phyloP scores from a whole-genome alignment of 2,797 vertebrate genomes.

The Trachurus trachurus region DNA sequence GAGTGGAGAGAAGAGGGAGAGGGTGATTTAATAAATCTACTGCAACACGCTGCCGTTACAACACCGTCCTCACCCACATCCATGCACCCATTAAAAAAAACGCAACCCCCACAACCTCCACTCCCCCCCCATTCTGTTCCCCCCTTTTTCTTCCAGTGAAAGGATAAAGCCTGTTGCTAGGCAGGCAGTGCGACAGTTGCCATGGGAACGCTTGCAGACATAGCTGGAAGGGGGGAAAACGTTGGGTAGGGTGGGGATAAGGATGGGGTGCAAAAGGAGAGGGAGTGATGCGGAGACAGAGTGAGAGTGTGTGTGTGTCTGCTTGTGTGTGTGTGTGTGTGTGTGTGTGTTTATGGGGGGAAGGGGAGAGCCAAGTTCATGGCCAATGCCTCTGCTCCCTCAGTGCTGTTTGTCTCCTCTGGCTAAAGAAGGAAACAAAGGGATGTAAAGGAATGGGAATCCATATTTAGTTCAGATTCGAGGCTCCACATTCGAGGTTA shows the following conservation, averaged over 20 bases:
- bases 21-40: constrained; percentile 61
- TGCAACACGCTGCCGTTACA: constrained; percentile 57
- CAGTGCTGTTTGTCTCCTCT: constrained; percentile 53
- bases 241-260: constrained; percentile 70
- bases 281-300: constrained; percentile 60
- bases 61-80: constrained; percentile 32
- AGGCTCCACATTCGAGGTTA: constrained; percentile 12
- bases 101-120: constrained; percentile 32
- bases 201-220: constrained; percentile 86
- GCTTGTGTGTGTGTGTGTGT: constrained; percentile 19
- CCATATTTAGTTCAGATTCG: constrained; percentile 13
- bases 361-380: constrained; percentile 76
- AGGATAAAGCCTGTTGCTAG: constrained; percentile 87
- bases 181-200: constrained; percentile 87
- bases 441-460: constrained; percentile 54
- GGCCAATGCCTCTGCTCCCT: constrained; percentile 66
- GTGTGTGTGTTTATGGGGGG: constrained; percentile 39
- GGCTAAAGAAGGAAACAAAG: constrained; percentile 72
- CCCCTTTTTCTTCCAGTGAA: constrained; percentile 68
- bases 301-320: constrained; percentile 32
- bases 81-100: constrained; percentile 43
- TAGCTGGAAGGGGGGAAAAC: constrained; percentile 75
- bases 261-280: constrained; percentile 71
- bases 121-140: constrained; percentile 41
- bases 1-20: constrained; percentile 10